A percentile compares a stretch with the other conserved stretches of the same genome.
These are phyloP conservation scores for Pandemis heparana DNA, from an alignment of 2,888 invertebrate genomes.

Conservation along the genomic window DNA sequence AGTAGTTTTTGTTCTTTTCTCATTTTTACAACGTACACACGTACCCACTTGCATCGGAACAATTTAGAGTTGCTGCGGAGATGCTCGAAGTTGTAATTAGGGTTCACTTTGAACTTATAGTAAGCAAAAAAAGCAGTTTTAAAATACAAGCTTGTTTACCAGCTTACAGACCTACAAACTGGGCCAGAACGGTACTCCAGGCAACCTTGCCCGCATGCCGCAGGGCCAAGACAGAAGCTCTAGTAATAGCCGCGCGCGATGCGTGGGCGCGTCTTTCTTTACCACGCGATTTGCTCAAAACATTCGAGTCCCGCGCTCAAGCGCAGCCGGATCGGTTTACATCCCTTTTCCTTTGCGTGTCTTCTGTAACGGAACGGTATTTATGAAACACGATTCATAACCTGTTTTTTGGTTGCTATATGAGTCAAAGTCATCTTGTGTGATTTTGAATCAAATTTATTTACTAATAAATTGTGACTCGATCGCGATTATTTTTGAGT, in stretches of 20 bases:
- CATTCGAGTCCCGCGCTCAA: slow-evolving; percentile 66
- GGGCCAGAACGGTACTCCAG: slow-evolving; percentile 63
- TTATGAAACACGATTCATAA: neutral
- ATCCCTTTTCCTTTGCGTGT: slow-evolving; percentile 55
- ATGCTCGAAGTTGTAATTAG: neutral
- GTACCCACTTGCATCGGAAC: no score
- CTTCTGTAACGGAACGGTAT: slow-evolving; percentile 28
- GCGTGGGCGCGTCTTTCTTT: slow-evolving; percentile 81
- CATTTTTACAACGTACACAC: no score
- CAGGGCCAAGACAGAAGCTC: slow-evolving; percentile 76
- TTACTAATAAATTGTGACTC: neutral
- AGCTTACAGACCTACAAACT: slow-evolving; percentile 22
- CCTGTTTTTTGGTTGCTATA: neutral
- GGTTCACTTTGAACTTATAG: neutral
- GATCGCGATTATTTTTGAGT: neutral
- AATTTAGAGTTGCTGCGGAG: neutral
- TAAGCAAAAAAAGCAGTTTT: neutral
- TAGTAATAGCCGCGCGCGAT: slow-evolving; percentile 72
- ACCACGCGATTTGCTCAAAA: slow-evolving; percentile 74
- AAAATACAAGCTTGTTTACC: neutral
- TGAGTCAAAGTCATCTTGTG: neutral
- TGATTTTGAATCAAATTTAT: neutral
- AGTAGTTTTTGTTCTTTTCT: no score
- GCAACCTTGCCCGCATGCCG: slow-evolving; percentile 76
- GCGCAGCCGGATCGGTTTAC: slow-evolving; percentile 69